Evolutionary conservation across 92 coral and sea anemone genomes (phyloP), one percentile per base, ranked within the genome.

Genomic region (Heliopora coerulea): DNA sequence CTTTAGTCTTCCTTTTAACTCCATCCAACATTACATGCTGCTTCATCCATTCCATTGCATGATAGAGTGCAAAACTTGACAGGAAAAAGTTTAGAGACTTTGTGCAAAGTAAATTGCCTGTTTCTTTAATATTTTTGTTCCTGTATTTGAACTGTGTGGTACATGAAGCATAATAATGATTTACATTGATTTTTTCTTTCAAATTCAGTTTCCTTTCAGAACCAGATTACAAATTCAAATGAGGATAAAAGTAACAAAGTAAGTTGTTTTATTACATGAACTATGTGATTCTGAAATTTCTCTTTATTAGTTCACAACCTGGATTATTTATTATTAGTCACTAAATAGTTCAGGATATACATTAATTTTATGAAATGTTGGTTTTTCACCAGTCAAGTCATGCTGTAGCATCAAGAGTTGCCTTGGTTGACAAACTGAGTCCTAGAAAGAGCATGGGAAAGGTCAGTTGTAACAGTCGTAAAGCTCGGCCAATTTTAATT

Each of bases 371-470:
- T 8, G 52, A 14, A 64, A 64, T 41, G 17, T 64, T 35, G 14
- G 26, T 32, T 62, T 40, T 19, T 57, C n/a, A 79, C 6, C 24
- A 79, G 80, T 78, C 87, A 54, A 81, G 58, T 64, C 83, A 70
- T 40, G 96, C 96, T 18, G 79, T 89, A 32, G 80, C 87, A 21
- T 78, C 91, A 23, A 74, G 96, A 63, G 85, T 89, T 61, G 96
- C 96, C 13, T 63, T 84, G 14, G 96, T 87, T 42, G 89, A 89
- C 78, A 89, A 75, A 76, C 80, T 87, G 14, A 87, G 85, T 59
- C 96, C 96, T 30, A 86, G 84, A 19, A 87, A 84, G 56, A 70
- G 77, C 34, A 32, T 15, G 3, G 63, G 77, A 70, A 70, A 83
- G 81, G 49, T 58, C 37, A 26, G 61, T 49, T 35, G 25, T 61